These are phyloP conservation scores for Cremastinae sp. DNA, from an alignment of 2,888 invertebrate species.

Conservation along the genomic window DNA sequence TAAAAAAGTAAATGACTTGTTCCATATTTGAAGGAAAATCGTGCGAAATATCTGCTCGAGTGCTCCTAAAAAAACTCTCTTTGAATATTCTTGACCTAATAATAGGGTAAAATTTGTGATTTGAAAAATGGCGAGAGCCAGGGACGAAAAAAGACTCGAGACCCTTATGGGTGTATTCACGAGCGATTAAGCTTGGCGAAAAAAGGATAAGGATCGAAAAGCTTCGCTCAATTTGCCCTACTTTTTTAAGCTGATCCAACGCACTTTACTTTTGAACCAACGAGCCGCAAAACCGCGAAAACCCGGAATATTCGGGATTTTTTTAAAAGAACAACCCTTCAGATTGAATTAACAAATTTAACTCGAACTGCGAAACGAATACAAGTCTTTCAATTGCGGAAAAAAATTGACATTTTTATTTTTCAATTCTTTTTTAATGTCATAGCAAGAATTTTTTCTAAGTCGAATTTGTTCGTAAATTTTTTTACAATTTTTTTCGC, in stretches of 20 bases:
- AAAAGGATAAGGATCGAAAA: constrained; percentile 31
- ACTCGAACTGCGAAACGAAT: too few relatives aligned
- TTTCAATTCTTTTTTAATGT: neutral
- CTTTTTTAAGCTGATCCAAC: constrained; percentile 49
- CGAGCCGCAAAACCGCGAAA: constrained; percentile 68
- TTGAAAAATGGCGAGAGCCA: too few relatives aligned
- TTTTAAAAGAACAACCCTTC: too few relatives aligned
- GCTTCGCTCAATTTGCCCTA: constrained; percentile 51
- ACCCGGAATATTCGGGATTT: constrained; percentile 5
- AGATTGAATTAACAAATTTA: too few relatives aligned
- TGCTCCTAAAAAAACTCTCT: too few relatives aligned
- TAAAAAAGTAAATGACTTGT: too few relatives aligned
- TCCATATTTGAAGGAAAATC: too few relatives aligned
- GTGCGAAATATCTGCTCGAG: too few relatives aligned
- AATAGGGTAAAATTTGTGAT: constrained; percentile 23
- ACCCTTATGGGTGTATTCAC: constrained; percentile 53
- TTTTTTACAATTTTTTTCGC: neutral
- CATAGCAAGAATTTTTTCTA: neutral
- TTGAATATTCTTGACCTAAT: too few relatives aligned
- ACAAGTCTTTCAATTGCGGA: too few relatives aligned
- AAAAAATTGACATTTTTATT: neutral
- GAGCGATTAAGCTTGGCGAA: constrained; percentile 52
- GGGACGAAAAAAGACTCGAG: constrained; percentile 20
- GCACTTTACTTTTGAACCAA: constrained; percentile 61
- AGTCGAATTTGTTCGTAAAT: constrained; percentile 3